Conservation (phyloP, 2,888 invertebrate species). For the Halictus quadricinctus region DNA sequence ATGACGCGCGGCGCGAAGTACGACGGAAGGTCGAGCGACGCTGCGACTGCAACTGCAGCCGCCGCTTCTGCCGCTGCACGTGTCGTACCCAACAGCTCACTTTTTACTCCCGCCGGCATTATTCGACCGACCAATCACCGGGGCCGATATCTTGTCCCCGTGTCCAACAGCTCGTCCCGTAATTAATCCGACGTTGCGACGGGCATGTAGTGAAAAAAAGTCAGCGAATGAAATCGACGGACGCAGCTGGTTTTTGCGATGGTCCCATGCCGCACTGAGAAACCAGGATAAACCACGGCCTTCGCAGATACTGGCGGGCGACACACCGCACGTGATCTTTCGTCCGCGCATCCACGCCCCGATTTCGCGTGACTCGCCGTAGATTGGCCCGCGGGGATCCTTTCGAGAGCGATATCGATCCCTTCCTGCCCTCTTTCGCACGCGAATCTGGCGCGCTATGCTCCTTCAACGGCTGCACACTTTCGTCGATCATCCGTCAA, state of each 20-base stretch:
- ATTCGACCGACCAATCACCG: constrained; percentile 14
- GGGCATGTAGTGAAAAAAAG: background rate
- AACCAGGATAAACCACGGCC: constrained; percentile 19
- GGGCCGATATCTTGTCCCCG: background rate
- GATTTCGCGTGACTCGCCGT: constrained; percentile 66
- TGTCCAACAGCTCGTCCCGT: background rate
- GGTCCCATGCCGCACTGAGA: background rate
- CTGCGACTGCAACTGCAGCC: background rate
- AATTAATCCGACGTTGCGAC: constrained; percentile 18
- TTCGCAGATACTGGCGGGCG: background rate
- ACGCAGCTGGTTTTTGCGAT: background rate
- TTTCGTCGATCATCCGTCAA: background rate
- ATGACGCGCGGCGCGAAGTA: constrained; percentile 71
- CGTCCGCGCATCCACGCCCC: constrained; percentile 63
- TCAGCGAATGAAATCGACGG: constrained; percentile 32
- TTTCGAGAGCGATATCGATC: constrained; percentile 63
- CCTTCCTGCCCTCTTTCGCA: constrained; percentile 13
- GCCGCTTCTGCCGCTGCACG: constrained; percentile 53
- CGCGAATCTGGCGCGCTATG: constrained; percentile 16
- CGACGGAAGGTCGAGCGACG: constrained; percentile 70
- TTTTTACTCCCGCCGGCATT: constrained; percentile 31
- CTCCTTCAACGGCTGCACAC: background rate
- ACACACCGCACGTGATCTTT: constrained; percentile 15
- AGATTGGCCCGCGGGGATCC: constrained; percentile 60
- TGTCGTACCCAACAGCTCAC: constrained; percentile 59